Percentiles rank a stretch among this genome's conserved stretches.
phyloP scores from a whole-genome alignment of 64 coral and sea anemone genomes.

The Catalaphyllia jardinei region DNA sequence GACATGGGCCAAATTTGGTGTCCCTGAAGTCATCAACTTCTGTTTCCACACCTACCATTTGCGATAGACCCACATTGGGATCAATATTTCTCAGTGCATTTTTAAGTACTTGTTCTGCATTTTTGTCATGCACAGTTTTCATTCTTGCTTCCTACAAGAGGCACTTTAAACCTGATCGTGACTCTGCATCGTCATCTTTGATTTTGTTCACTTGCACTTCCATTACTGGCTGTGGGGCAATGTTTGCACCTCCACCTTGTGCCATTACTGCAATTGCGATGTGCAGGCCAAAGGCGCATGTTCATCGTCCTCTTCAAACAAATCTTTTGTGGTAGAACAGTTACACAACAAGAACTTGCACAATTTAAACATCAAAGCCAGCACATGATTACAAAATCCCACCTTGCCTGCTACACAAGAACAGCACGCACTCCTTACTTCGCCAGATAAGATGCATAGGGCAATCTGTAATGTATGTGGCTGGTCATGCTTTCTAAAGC shows the following conservation, averaged over 20 bases:
- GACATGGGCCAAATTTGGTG: slow-evolving; percentile 51
- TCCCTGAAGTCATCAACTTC: background rate
- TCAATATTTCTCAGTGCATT: slow-evolving; percentile 14
- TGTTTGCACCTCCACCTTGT: slow-evolving; percentile 37
- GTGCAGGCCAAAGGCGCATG: slow-evolving; percentile 1
- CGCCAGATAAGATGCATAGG: too few relatives aligned
- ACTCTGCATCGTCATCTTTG: slow-evolving; percentile 12
- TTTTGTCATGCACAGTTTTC: slow-evolving; percentile 4
- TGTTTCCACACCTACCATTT: slow-evolving; percentile 46
- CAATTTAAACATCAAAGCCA: slow-evolving; percentile 59
- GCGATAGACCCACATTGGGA: slow-evolving; percentile 53
- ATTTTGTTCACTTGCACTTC: slow-evolving; percentile 49
- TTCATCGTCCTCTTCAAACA: slow-evolving; percentile 23
- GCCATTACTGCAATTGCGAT: slow-evolving; percentile 53
- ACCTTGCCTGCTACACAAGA: too few relatives aligned
- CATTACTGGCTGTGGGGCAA: slow-evolving; percentile 46
- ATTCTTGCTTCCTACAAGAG: slow-evolving; percentile 69
- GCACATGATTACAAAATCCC: slow-evolving; percentile 59
- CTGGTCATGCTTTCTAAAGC: too few relatives aligned
- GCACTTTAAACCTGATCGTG: slow-evolving; percentile 26
- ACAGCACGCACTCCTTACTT: too few relatives aligned
- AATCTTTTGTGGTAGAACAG: too few relatives aligned
- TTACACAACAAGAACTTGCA: slow-evolving; percentile 51
- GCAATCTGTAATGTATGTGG: too few relatives aligned
- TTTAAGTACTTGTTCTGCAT: slow-evolving; percentile 20